Evolutionary conservation across 1,140 invertebrate genomes (phyloP).

Genomic region (Zaprionus taronus): DNA sequence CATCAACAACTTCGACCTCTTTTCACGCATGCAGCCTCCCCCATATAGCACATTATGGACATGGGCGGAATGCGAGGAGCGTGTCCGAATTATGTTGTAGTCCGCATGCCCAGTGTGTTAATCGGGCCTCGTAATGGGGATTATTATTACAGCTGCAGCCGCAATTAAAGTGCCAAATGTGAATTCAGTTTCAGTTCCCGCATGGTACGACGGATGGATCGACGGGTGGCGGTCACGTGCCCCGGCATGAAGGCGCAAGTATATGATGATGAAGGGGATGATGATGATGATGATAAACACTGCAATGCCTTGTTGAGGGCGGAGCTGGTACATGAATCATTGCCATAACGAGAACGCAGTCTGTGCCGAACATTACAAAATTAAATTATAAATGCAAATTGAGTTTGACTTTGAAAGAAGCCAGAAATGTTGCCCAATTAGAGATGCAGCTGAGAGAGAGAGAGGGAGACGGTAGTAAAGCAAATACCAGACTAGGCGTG

Average conservation of each 20-base stretch:
- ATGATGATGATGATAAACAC: conserved; percentile 16
- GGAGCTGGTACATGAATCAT: conserved; percentile 23
- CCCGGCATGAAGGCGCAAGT: conserved; percentile 14
- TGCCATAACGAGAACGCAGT: conserved; percentile 17
- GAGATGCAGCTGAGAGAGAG: not conserved
- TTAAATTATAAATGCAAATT: conserved; percentile 74
- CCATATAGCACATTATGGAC: not conserved
- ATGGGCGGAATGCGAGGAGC: not conserved
- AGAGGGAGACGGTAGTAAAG: conserved; percentile 34
- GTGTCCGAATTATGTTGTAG: conserved; percentile 49
- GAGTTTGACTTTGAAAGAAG: conserved; percentile 22
- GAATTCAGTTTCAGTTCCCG: conserved; percentile 28
- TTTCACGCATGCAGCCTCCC: conserved; percentile 21
- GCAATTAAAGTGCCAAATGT: conserved; percentile 66
- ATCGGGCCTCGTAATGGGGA: conserved; percentile 48
- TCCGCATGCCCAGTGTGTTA: conserved; percentile 39
- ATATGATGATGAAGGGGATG: conserved; percentile 15
- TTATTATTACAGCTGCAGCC: conserved; percentile 64
- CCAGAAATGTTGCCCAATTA: conserved; percentile 13
- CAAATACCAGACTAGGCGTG: conserved; percentile 9
- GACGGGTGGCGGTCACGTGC: conserved; percentile 54
- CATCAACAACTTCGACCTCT: conserved; percentile 59
- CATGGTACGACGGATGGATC: not conserved
- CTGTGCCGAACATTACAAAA: conserved; percentile 46
- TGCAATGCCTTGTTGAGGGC: not conserved